Conservation (phyloP, 53 echinoderm and acorn worm genomes). For the Actinopyga echinites region DNA sequence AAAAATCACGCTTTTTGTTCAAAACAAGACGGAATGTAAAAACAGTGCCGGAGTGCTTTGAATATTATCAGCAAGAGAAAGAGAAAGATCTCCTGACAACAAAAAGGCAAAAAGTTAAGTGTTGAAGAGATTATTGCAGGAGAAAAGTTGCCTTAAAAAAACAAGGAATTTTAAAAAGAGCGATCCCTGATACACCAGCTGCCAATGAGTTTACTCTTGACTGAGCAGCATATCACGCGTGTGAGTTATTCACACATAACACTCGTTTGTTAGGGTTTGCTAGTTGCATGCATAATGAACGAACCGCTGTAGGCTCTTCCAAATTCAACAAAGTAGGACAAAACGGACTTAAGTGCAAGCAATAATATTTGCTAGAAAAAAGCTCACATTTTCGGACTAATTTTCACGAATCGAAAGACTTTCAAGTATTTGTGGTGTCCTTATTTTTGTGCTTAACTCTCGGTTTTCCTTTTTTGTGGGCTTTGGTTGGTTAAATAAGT, state of each 20-base stretch:
- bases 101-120: too few relatives aligned
- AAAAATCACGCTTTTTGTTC: too few relatives aligned
- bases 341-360: neutral
- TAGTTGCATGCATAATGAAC: slow-evolving; percentile 14
- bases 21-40: too few relatives aligned
- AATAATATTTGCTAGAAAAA: too few relatives aligned
- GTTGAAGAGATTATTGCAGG: neutral
- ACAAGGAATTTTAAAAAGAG: slow-evolving; percentile 6
- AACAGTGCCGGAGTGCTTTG: too few relatives aligned
- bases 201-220: slow-evolving; percentile 6
- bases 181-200: slow-evolving; percentile 9
- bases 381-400: too few relatives aligned
- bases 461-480: too few relatives aligned
- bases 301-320: slow-evolving; percentile 4
- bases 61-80: too few relatives aligned
- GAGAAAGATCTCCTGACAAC: too few relatives aligned
- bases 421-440: too few relatives aligned
- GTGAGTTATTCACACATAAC: slow-evolving; percentile 18
- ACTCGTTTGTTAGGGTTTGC: slow-evolving; percentile 29
- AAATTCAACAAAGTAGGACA: neutral
- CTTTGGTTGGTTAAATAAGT: neutral
- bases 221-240: slow-evolving; percentile 10
- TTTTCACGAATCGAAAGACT: too few relatives aligned
- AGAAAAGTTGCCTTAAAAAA: neutral
- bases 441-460: too few relatives aligned